Base-by-base conservation (phyloP, 1,140 invertebrate genomes). In the Dufourea novaeangliae region DNA sequence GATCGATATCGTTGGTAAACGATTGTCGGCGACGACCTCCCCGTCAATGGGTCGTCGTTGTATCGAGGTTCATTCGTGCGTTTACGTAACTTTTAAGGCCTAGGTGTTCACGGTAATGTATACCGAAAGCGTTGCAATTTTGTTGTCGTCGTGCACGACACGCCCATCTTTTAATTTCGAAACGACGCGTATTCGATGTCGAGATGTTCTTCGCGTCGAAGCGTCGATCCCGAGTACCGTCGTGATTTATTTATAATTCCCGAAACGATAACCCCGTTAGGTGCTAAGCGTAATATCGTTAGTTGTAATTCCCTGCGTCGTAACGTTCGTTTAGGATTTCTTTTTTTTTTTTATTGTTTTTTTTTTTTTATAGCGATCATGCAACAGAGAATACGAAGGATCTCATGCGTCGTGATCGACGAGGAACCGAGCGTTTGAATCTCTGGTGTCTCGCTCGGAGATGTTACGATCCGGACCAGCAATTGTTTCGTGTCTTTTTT, bases 231-330 rank as follows among this genome's bases (percentile, higher is more conserved):
- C 37, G 22, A 56, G 25, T 61, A 29, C 34, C 11, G 27, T 14
- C 44, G 34, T 11, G 44, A 56, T 41, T 71, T 56, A 25, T 17
- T 25, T 54, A 62, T 70, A 39, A 71, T 62, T 54, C n/a, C 34
- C 34, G 63, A 22, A 75, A 59, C 66, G 70, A 74, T 64, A 68
- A 68, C 71, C 83, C 79, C 71, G 62, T 69, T 86, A 86, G 76
- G 62, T 80, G 75, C 82, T 85, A 84, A 84, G 79, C 59, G 62
- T 82, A 87, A 54, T 82, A 77, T 86, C 61, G 25, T 82, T 79
- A 72, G 39, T 39, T 68, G 32, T 78, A 78, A 70, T 61, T 69
- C 22, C 52, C 25, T 52, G 22, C 54, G 82, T 80, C 71, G 62
- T 46, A 27, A 78, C 44, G 25, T 78, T 83, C 29, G 63, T 80